Evolutionary conservation across 2,888 invertebrate genomes (phyloP), one percentile per base, ranked within the genome.

Genomic region (Melanophora roralis): DNA sequence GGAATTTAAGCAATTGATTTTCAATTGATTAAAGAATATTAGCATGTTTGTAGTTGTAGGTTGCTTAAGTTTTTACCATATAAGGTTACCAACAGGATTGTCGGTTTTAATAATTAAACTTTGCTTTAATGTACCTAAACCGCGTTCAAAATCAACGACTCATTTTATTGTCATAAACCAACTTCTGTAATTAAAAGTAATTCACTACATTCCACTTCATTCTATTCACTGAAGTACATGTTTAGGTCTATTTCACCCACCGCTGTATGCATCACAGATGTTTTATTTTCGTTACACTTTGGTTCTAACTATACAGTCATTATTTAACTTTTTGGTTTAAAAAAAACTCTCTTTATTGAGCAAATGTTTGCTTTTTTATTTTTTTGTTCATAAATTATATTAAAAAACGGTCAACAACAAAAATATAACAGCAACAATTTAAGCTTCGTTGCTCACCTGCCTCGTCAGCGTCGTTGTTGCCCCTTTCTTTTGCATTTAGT

Each of bases 361-460:
- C 47, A 11, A 21, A 1, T n/a, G 9, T 59, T 38, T 57, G 14
- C 9, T 16, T 55, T 11, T 14, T 0, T 14, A n/a, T 34, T 68
- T 19, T n/a, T 4, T 4, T 49, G 19, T 59, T 59, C 27, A 65
- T 65, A 57, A 49, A 65, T 73, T 45, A 27, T 40, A 40, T 7
- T 14, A 11, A 47, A 72, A 45, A 64, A 49, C 49, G 40, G 49
- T 38, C n/a, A 38, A 51, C 32, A 59, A 38, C 19, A 36, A 21
- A 7, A 36, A 55, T 8, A n/a, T n/a, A 45, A 47, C 47, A 47
- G 47, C 62, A 47, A 45, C 16, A 21, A 47, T 73, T 73, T 73
- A 55, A 32, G 57, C 65, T 73, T 65, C 73, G 64, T 51, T 78
- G 78, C 78, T 68, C 73, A 73, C 73, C 57, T 78, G 78, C 64